phyloP scores from a whole-genome alignment of 1,140 invertebrate species.

The Belonocnema kinseyi region DNA sequence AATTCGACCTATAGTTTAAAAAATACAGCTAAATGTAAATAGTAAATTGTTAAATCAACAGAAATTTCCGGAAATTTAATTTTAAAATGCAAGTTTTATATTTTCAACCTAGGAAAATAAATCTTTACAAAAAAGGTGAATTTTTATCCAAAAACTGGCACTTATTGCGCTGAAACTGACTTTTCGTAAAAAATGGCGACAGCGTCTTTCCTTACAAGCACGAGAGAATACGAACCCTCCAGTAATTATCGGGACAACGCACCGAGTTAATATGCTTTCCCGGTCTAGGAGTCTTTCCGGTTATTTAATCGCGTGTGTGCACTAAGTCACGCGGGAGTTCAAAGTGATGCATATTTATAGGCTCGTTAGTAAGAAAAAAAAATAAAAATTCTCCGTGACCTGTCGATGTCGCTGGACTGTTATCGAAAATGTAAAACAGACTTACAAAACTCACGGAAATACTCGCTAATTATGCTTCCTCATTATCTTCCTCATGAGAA shows the following conservation, averaged over 20 bases:
- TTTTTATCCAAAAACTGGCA: too few relatives aligned
- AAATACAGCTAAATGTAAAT: too few relatives aligned
- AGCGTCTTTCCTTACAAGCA: too few relatives aligned
- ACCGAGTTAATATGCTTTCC: slow-evolving; percentile 48
- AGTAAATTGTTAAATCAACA: too few relatives aligned
- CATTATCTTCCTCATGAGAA: background rate
- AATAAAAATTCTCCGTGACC: slow-evolving; percentile 44
- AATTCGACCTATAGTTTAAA: too few relatives aligned
- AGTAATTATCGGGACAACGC: slow-evolving; percentile 59
- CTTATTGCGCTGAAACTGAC: too few relatives aligned
- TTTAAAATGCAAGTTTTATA: too few relatives aligned
- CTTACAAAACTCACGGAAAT: slow-evolving; percentile 1
- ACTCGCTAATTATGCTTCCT: slow-evolving; percentile 2
- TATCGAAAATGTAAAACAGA: slow-evolving; percentile 14
- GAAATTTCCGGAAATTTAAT: too few relatives aligned
- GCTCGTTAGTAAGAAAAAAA: slow-evolving; percentile 60
- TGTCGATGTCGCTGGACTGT: background rate
- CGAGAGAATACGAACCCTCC: background rate
- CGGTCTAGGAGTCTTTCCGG: slow-evolving; percentile 51
- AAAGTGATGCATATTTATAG: slow-evolving; percentile 67
- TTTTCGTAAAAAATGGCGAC: too few relatives aligned
- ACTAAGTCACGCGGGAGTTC: slow-evolving; percentile 56
- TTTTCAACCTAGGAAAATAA: too few relatives aligned
- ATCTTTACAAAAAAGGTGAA: too few relatives aligned
- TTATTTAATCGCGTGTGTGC: slow-evolving; percentile 55